Base-by-base conservation (phyloP, 2,797 vertebrate genomes). In the Chlorospingus semifuscus region DNA sequence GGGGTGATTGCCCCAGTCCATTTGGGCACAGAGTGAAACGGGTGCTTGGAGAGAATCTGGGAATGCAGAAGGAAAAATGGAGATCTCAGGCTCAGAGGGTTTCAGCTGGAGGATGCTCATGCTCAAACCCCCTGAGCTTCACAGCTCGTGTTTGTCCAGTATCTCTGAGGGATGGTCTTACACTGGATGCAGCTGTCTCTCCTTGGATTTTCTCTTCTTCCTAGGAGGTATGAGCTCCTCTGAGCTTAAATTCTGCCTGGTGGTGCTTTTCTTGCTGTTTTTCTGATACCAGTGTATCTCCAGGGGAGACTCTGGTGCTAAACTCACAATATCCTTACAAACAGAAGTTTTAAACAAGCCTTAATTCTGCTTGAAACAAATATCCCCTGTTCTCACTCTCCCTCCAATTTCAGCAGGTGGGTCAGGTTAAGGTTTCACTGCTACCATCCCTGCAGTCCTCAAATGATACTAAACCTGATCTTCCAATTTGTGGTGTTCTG, bases 1-100 rank as follows among this genome's bases (percentile, higher is more conserved):
- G 42, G 46, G 46, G 1, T 15, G 41, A 44, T 20, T 46, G 22
- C 13, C 29, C 10, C 0, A 3, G 19, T 39, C 13, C 14, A 0
- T 60, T 36, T n/a, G 30, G 17, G 44, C 18, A 16, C 36, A 30
- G 59, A 29, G 9, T 53, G 26, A 64, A 88, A 42, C 2, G 29
- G 42, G 64, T 72, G 37, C 3, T 74, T 50, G n/a, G 65, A 32
- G 66, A 15, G 4, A 63, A 29, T 26, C 24, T 44, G 3, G 13
- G 20, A 9, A 1, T 16, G 39, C 29, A 15, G n/a, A 78, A 82
- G 22, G n/a, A 50, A 56, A 66, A 64, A 15, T 21, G 17, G 76
- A 63, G 10, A 27, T 44, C 36, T 52, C 1, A 0, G 12, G 15
- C 3, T 72, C 8, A 0, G 12, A 41, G 26, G 15, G 18, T 74